A percentile compares a stretch with the other conserved stretches of the same genome.
Conservation (phyloP, 2,888 invertebrate species). For the Arge pagana region DNA sequence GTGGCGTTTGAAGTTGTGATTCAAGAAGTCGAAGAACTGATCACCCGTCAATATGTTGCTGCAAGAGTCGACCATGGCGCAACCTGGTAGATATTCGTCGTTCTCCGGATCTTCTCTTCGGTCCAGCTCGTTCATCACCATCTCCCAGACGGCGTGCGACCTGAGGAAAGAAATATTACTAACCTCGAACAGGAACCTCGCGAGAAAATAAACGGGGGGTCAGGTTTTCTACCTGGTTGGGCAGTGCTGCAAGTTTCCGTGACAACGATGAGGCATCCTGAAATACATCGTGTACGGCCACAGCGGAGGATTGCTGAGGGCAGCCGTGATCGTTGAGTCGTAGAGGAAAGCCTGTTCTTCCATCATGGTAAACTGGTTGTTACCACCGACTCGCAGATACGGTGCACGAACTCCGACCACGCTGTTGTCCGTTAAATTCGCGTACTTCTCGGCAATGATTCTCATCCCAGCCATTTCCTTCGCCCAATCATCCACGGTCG, state of each 20-base stretch:
- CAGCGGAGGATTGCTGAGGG: conserved; percentile 86
- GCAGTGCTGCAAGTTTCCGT: conserved; percentile 89
- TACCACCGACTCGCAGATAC: conserved; percentile 89
- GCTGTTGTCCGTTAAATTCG: conserved; percentile 88
- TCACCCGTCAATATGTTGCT: conserved; percentile 90
- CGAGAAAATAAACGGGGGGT: too few species aligned
- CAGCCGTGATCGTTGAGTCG: conserved; percentile 93
- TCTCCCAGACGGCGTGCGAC: conserved; percentile 94
- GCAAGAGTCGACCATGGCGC: conserved; percentile 95
- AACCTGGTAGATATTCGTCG: conserved; percentile 88
- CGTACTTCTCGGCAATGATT: conserved; percentile 86
- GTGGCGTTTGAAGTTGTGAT: conserved; percentile 91
- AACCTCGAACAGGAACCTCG: too few species aligned
- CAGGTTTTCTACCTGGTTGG: conserved; percentile 68
- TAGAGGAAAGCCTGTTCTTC: conserved; percentile 93
- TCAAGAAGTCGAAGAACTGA: conserved; percentile 92
- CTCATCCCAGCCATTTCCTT: conserved; percentile 95
- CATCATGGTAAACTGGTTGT: conserved; percentile 98
- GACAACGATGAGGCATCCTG: conserved; percentile 93
- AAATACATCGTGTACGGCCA: conserved; percentile 99
- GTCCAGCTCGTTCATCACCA: conserved; percentile 94
- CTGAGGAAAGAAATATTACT: conserved; percentile 31
- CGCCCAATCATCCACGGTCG: conserved; percentile 90
- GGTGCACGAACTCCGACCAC: conserved; percentile 91
- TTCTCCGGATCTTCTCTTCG: conserved; percentile 88